These are phyloP conservation scores for Onthophagus taurus DNA, from an alignment of 1,140 invertebrate species.

Conservation along the genomic window DNA sequence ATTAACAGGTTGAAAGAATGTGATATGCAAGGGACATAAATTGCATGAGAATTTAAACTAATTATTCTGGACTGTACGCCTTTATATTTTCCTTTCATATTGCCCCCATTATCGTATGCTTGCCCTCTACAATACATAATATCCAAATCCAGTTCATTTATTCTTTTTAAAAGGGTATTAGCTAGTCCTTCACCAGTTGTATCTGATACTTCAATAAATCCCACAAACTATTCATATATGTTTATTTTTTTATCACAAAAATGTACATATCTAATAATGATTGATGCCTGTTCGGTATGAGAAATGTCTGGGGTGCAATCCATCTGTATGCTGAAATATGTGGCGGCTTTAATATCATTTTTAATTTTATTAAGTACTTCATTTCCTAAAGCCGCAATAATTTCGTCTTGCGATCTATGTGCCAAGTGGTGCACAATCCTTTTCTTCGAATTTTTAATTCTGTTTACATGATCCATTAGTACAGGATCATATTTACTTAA, in stretches of 20 bases:
- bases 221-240: not conserved
- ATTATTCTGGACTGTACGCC: slow-evolving; percentile 11
- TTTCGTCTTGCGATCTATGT: no score
- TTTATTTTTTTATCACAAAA: slow-evolving; percentile 4
- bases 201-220: not conserved
- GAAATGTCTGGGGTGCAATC: slow-evolving; percentile 12
- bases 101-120: slow-evolving; percentile 11
- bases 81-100: slow-evolving; percentile 8
- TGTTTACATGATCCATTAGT: no score
- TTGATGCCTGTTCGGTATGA: slow-evolving; percentile 8
- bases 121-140: slow-evolving; percentile 3
- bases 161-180: not conserved
- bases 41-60: not conserved
- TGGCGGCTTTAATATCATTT: slow-evolving; percentile 3
- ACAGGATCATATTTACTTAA: no score
- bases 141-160: not conserved
- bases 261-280: slow-evolving; percentile 9
- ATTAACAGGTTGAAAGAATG: slow-evolving; percentile 13
- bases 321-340: slow-evolving; percentile 8
- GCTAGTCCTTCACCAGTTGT: not conserved
- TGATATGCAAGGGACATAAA: slow-evolving; percentile 15
- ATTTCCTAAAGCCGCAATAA: no score
- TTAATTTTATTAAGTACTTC: no score
- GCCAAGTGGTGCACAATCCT: no score
- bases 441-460: no score